A percentile compares a stretch with the other conserved stretches of the same genome.
Evolutionary conservation across 2,797 vertebrate genomes (phyloP).

Genomic region (Nannoperca australis): DNA sequence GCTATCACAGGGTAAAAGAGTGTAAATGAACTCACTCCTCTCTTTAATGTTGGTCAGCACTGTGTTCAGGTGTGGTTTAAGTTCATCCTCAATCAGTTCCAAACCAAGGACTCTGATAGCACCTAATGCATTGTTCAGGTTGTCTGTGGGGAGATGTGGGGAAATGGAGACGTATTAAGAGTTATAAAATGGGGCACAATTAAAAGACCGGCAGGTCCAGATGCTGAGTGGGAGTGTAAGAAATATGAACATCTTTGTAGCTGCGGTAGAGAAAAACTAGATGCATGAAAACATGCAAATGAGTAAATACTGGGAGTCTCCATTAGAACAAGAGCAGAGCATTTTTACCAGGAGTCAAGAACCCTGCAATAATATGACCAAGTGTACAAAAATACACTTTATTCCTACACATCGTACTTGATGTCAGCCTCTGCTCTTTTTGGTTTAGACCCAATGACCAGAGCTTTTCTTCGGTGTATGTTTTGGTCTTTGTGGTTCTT

Average conservation of each 20-base stretch:
- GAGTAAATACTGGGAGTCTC: neutral
- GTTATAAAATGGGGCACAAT: neutral
- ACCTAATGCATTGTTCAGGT: slow-evolving; percentile 79
- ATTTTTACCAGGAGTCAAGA: no score
- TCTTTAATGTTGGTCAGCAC: slow-evolving; percentile 78
- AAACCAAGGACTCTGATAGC: slow-evolving; percentile 83
- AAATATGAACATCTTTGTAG: neutral
- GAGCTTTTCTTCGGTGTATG: no score
- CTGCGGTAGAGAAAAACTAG: neutral
- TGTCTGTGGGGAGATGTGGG: slow-evolving; percentile 64
- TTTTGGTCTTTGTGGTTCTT: no score
- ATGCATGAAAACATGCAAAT: neutral
- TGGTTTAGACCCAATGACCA: no score
- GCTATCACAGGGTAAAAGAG: neutral
- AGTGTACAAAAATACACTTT: neutral
- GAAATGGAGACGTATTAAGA: neutral
- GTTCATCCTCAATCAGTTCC: slow-evolving; percentile 82
- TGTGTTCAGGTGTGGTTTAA: slow-evolving; percentile 83
- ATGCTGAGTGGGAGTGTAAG: neutral
- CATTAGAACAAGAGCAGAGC: neutral
- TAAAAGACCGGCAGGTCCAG: neutral
- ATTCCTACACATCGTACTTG: neutral
- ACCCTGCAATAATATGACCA: neutral
- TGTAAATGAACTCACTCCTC: slow-evolving; percentile 74
- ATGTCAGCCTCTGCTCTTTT: no score